A percentile compares a stretch with the other conserved stretches of the same genome.
phyloP scores from a whole-genome alignment of 2,888 invertebrate genomes.

The Erebia ligea region DNA sequence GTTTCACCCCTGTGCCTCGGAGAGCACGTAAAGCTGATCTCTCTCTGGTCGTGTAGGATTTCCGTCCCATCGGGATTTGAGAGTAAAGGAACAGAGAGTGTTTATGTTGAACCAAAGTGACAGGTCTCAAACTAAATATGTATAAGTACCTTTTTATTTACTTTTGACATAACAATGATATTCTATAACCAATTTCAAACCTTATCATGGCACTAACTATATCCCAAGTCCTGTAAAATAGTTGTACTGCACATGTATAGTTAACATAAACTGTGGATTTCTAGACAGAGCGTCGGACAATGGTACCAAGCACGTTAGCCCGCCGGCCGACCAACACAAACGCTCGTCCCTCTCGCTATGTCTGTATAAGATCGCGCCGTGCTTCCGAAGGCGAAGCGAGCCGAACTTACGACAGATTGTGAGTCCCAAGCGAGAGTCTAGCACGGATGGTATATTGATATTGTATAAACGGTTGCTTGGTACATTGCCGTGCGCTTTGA shows the following conservation, averaged over 20 bases:
- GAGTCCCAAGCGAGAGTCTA: not conserved
- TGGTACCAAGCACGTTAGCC: slow-evolving; percentile 17
- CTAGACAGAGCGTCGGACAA: slow-evolving; percentile 6
- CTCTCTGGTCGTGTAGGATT: no score
- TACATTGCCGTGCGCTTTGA: slow-evolving; percentile 14
- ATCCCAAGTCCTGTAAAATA: no score
- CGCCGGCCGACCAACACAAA: not conserved
- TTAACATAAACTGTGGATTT: slow-evolving; percentile 20
- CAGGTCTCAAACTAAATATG: no score
- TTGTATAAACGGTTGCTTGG: not conserved
- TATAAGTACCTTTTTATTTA: no score
- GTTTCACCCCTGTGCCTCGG: no score
- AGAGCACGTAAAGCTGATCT: no score
- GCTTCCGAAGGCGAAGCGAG: slow-evolving; percentile 22
- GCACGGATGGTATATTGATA: slow-evolving; percentile 10
- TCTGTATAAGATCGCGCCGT: slow-evolving; percentile 22
- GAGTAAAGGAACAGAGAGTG: no score
- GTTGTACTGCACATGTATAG: not conserved
- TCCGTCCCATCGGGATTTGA: no score
- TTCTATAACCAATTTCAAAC: no score
- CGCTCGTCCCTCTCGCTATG: slow-evolving; percentile 17
- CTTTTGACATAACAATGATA: no score
- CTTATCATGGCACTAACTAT: no score
- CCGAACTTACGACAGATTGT: slow-evolving; percentile 4
- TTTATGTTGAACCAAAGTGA: no score